Base-by-base conservation (phyloP, 2,888 invertebrate species). In the Xestoiulus laeticollis region DNA sequence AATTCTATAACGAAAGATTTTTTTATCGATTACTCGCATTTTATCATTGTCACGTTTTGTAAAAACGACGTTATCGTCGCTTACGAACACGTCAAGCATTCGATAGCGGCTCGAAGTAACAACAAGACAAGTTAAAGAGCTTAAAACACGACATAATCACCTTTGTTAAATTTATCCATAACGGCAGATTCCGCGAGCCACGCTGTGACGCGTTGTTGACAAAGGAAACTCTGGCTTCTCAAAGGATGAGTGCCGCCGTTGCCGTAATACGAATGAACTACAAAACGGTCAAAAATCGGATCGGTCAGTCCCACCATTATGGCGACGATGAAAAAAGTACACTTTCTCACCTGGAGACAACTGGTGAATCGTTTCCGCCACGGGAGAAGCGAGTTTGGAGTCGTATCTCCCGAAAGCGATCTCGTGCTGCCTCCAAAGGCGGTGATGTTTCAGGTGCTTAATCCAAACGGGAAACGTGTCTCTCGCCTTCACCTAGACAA, bases 381-480 rank as follows among this genome's bases (percentile, higher is more conserved):
- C 85, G 1, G 89, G 89, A 6, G 89, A 88, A n/a, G 85, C 44
- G 32, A 86, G 33, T 43, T 78, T 84, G 4, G 84, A 85, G 30
- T 82, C 53, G 14, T 84, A 59, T 4, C 86, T 78, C 0, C 89
- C 89, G 53, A 88, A 89, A 33, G 88, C 87, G 38, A 89, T 88
- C 68, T 89, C 88, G 68, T 96, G 96, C 91, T 96, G 96, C 12
- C 96, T 93, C 91, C 96, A 96, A 86, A 96, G 93, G 89, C 96
- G 93, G 91, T 96, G 96, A 68, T 95, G 94, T 90, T 95, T 95
- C 85, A 96, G 92, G 90, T 95, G 95, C 89, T 94, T 94, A 86
- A 96, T 93, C 96, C 96, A 96, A 68, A 95, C 94, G 86, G 94
- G 93, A 91, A 96, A 96, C 43, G 94, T 92, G 48, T 95, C 95